phyloP scores from a whole-genome alignment of 2,797 vertebrate species.

The Etheostoma perlongum region DNA sequence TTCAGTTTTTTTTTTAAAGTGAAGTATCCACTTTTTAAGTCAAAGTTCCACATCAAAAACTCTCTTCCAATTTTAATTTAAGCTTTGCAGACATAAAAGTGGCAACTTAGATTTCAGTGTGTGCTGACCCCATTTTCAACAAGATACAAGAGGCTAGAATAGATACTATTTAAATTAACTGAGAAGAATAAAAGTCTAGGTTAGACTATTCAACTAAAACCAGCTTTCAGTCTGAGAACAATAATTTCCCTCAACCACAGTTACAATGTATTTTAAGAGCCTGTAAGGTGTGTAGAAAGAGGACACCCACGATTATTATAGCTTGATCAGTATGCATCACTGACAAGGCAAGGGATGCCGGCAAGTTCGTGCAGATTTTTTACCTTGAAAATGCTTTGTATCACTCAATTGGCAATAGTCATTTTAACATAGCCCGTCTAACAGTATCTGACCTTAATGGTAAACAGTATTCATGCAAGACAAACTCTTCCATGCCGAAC shows the following conservation, averaged over 20 bases:
- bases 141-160: conserved; percentile 36
- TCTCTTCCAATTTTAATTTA: conserved; percentile 56
- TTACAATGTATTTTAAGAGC: conserved; percentile 1
- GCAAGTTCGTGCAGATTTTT: not conserved
- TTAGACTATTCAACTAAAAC: conserved; percentile 4
- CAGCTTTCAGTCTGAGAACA: conserved; percentile 6
- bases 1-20: conserved; percentile 19
- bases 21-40: not conserved
- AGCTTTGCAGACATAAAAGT: conserved; percentile 12
- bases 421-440: not conserved
- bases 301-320: not conserved
- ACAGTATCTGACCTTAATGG: not conserved
- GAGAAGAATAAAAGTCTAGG: conserved; percentile 40
- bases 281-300: not conserved
- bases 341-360: not conserved
- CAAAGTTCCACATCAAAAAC: conserved; percentile 19
- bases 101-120: conserved; percentile 27
- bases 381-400: not conserved
- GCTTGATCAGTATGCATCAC: not conserved
- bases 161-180: conserved; percentile 50
- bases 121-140: conserved; percentile 29
- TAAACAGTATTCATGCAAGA: conserved; percentile 3
- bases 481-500: not conserved
- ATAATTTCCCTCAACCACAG: conserved; percentile 3
- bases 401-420: not conserved